Conservation (phyloP, 2,797 vertebrate genomes). For the Notolabrus celidotus region DNA sequence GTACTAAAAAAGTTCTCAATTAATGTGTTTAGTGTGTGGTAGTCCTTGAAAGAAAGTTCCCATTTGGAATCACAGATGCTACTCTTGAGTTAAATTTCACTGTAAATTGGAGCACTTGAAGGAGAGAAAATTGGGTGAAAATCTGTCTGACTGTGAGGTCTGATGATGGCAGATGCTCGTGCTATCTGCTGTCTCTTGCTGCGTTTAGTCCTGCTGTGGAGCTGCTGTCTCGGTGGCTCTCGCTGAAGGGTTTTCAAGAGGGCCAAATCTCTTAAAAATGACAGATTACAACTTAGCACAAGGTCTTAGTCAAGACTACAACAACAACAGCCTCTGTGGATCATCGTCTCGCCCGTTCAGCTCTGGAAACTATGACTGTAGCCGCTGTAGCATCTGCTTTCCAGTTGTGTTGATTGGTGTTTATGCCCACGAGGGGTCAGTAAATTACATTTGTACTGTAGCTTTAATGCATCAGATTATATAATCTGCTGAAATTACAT, state of each 20-base stretch:
- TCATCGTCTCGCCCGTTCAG: slow-evolving; percentile 42
- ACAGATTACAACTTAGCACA: slow-evolving; percentile 47
- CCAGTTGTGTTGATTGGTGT: slow-evolving; percentile 39
- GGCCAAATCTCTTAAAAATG: slow-evolving; percentile 47
- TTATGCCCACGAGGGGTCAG: slow-evolving; percentile 49
- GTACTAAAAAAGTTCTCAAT: slow-evolving; percentile 73
- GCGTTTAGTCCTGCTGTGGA: slow-evolving; percentile 28
- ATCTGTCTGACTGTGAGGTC: slow-evolving; percentile 30
- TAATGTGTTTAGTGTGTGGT: slow-evolving; percentile 62
- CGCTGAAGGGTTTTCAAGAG: slow-evolving; percentile 43
- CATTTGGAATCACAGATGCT: slow-evolving; percentile 41
- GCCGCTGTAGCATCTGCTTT: slow-evolving; percentile 38
- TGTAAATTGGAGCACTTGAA: slow-evolving; percentile 12
- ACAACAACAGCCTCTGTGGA: slow-evolving; percentile 35
- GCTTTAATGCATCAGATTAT: slow-evolving; percentile 71
- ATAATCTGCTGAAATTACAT: slow-evolving; percentile 76
- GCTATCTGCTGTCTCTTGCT: slow-evolving; percentile 17
- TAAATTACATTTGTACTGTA: slow-evolving; percentile 60
- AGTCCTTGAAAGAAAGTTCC: slow-evolving; percentile 74
- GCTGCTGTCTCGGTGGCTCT: slow-evolving; percentile 38
- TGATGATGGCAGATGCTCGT: slow-evolving; percentile 21
- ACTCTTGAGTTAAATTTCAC: slow-evolving; percentile 24
- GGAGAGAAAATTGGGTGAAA: slow-evolving; percentile 22
- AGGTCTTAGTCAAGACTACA: slow-evolving; percentile 44
- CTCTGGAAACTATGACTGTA: slow-evolving; percentile 21